These are phyloP conservation scores for Myathropa florea DNA, from an alignment of 2,888 invertebrate species.

Conservation along the genomic window DNA sequence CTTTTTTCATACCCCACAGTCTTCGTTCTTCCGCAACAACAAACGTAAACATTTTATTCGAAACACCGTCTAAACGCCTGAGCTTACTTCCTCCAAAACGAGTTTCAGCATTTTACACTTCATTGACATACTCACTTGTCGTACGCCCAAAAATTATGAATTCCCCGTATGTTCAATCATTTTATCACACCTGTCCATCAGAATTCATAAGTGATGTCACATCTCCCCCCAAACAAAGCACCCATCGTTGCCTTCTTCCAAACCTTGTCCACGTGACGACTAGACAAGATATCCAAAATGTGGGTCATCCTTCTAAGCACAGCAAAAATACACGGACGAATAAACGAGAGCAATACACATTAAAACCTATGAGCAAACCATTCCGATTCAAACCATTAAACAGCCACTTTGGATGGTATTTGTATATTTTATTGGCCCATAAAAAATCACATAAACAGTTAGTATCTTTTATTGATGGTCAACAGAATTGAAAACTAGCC, in stretches of 20 bases:
- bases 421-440: slow-evolving; percentile 53
- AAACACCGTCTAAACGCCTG: background rate
- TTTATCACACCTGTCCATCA: background rate
- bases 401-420: slow-evolving; percentile 55
- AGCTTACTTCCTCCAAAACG: background rate
- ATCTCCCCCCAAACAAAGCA: background rate
- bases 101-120: background rate
- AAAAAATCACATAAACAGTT: slow-evolving; percentile 68
- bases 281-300: slow-evolving; percentile 1
- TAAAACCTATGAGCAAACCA: slow-evolving; percentile 31
- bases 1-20: too few relatives aligned
- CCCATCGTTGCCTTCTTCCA: background rate
- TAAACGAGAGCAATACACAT: slow-evolving; percentile 10
- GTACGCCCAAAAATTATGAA: background rate
- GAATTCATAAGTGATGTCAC: background rate
- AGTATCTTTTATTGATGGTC: slow-evolving; percentile 58
- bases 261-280: slow-evolving; percentile 25
- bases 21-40: too few relatives aligned
- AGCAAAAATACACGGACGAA: background rate
- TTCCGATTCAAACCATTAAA: slow-evolving; percentile 51
- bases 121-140: background rate
- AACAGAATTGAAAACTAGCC: background rate
- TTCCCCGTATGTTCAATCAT: background rate
- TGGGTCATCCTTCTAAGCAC: slow-evolving; percentile 48
- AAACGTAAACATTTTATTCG: too few relatives aligned